These are phyloP conservation scores for Amblyraja radiata DNA, from an alignment of 2,797 vertebrate genomes.

Conservation along the genomic window DNA sequence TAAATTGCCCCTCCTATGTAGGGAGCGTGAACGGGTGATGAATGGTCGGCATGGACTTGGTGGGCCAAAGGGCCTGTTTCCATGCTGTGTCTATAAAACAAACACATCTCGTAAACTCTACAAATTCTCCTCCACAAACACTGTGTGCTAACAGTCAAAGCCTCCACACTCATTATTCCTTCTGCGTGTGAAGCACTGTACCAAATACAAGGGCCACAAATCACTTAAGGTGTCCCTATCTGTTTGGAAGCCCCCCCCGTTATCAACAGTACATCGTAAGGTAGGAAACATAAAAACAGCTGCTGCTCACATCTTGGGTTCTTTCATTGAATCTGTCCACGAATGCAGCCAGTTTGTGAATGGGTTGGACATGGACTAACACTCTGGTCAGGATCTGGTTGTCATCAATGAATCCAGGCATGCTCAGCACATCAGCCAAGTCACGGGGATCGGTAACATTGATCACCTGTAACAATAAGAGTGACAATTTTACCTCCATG, in stretches of 20 bases:
- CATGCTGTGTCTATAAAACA: not conserved
- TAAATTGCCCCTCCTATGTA: too few relatives aligned
- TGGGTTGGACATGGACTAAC: not conserved
- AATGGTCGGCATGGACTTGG: too few relatives aligned
- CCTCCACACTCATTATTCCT: not conserved
- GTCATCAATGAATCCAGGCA: slow-evolving; percentile 15
- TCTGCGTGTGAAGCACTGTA: not conserved
- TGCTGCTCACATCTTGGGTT: not conserved
- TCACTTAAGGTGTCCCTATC: not conserved
- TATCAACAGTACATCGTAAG: not conserved
- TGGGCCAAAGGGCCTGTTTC: not conserved
- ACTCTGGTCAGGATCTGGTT: not conserved
- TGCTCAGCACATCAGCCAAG: not conserved
- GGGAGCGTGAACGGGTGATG: too few relatives aligned
- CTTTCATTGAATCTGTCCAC: not conserved
- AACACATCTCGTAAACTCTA: not conserved
- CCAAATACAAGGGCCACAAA: not conserved
- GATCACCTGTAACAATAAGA: not conserved
- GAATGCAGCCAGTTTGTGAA: not conserved
- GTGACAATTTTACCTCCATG: not conserved
- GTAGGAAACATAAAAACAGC: not conserved
- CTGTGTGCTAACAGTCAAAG: not conserved
- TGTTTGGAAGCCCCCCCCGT: not conserved
- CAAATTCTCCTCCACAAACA: not conserved
- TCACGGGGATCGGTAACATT: not conserved